Base-by-base conservation (phyloP, 1,140 invertebrate species). In the Pristionchus pacificus region DNA sequence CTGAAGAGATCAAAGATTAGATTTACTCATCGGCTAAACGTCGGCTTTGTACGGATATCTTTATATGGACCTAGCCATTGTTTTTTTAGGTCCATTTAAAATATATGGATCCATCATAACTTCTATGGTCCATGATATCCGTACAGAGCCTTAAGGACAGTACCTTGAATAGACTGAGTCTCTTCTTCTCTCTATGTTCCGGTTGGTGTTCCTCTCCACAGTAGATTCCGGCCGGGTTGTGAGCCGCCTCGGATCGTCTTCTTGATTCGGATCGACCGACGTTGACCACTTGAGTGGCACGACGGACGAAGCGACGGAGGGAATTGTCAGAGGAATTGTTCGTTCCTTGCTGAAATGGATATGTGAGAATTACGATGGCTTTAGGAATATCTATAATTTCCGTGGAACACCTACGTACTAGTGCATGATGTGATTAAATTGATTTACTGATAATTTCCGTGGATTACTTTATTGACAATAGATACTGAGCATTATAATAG, bases 201-300 rank as follows among this genome's bases (percentile, higher is more conserved):
- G 57, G 58, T 25, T 31, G 3, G 19, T 27, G 24, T 25, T 68
- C 65, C 58, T 69, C 67, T 28, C 67, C 67, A 30, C 67, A 69
- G 31, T 69, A 69, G 67, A 69, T 57, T 1, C 67, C 67, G 10
- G 67, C 67, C 60, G 0, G 67, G 64, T 69, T 69, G 29, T 33
- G 49, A 14, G 19, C 67, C 2, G 25, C 67, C 67, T 61, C 25
- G 29, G 25, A 61, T 25, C 60, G 25, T 61, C 60, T 61, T 61
- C 60, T 61, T 10, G 29, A 49, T 6, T 49, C 38, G 38, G 6
- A 10, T 49, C 38, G 6, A 49, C 38, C 19, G 38, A 6, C 19
- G 38, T 6, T 10, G 38, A 49, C 38, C 19, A 19, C 38, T 49
- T 6, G 6, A 19, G 38, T 49, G 6, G 38, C 38, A 49, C 38